Evolutionary conservation across 2,888 invertebrate species (phyloP).

Genomic region (Eupithecia subfuscata): DNA sequence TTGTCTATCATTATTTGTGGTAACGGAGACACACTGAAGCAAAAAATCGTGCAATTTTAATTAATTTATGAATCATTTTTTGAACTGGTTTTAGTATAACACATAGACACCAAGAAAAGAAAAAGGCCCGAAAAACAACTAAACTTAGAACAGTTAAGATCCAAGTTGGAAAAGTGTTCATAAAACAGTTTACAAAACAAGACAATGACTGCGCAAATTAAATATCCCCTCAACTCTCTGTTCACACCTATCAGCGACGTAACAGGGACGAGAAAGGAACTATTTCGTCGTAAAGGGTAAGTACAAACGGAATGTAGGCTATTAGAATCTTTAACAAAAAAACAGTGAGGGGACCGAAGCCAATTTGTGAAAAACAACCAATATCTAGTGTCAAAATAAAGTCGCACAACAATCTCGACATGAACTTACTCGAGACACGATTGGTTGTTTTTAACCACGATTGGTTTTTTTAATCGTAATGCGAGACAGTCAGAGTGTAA

Average conservation of each 20-base stretch:
- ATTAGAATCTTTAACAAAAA: too few species aligned
- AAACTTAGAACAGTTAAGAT: neutral
- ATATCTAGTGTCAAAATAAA: too few species aligned
- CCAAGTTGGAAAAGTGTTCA: constrained; percentile 19
- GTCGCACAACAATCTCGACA: too few species aligned
- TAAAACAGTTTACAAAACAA: constrained; percentile 29
- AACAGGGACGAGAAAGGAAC: neutral
- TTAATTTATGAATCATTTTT: neutral
- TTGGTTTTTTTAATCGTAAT: too few species aligned
- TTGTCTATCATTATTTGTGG: neutral
- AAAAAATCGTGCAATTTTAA: neutral
- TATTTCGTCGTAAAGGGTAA: neutral
- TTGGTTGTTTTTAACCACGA: too few species aligned
- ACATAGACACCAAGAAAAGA: neutral
- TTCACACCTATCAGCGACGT: neutral
- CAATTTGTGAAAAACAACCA: too few species aligned
- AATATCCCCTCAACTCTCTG: constrained; percentile 22
- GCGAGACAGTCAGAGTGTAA: too few species aligned
- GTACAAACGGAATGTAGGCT: neutral
- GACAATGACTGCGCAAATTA: constrained; percentile 38
- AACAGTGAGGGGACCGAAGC: too few species aligned
- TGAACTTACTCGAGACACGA: too few species aligned
- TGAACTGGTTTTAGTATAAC: neutral
- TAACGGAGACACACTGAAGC: neutral
- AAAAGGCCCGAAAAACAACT: neutral